phyloP scores from a whole-genome alignment of 2,797 vertebrate genomes.

The Knipowitschia caucasica region DNA sequence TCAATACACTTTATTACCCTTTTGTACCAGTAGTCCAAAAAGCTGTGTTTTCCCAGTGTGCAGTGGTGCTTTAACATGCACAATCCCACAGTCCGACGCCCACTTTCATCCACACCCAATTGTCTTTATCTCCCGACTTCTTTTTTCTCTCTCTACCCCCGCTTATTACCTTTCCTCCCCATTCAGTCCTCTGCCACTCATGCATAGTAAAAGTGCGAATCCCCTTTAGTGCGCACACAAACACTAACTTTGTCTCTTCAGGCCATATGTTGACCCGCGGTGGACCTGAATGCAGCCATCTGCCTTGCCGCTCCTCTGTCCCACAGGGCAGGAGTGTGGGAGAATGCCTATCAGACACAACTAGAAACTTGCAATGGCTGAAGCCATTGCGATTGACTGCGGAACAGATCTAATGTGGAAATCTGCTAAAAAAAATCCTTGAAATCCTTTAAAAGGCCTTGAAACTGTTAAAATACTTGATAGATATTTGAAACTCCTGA shows the following conservation, averaged over 20 bases:
- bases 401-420: no score
- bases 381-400: no score
- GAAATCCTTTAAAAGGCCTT: no score
- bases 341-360: slow-evolving; percentile 69
- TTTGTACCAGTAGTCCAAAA: background rate
- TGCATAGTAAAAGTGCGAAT: slow-evolving; percentile 43
- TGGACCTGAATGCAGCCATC: slow-evolving; percentile 79
- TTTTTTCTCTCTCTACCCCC: slow-evolving; percentile 15
- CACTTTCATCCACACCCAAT: slow-evolving; percentile 20
- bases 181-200: slow-evolving; percentile 50
- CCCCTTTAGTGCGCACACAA: slow-evolving; percentile 39
- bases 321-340: slow-evolving; percentile 67
- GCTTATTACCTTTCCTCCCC: slow-evolving; percentile 20
- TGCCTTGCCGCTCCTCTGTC: slow-evolving; percentile 66
- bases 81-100: slow-evolving; percentile 19
- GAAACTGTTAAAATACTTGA: no score
- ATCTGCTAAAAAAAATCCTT: no score
- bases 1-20: slow-evolving; percentile 8
- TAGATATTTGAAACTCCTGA: no score
- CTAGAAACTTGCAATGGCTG: no score
- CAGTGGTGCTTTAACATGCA: slow-evolving; percentile 6
- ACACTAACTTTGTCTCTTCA: slow-evolving; percentile 60
- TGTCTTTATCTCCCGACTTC: slow-evolving; percentile 19
- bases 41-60: background rate
- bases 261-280: slow-evolving; percentile 78